These are phyloP conservation scores for Spialia ferax DNA, from an alignment of 2,888 invertebrate species.

Conservation along the genomic window DNA sequence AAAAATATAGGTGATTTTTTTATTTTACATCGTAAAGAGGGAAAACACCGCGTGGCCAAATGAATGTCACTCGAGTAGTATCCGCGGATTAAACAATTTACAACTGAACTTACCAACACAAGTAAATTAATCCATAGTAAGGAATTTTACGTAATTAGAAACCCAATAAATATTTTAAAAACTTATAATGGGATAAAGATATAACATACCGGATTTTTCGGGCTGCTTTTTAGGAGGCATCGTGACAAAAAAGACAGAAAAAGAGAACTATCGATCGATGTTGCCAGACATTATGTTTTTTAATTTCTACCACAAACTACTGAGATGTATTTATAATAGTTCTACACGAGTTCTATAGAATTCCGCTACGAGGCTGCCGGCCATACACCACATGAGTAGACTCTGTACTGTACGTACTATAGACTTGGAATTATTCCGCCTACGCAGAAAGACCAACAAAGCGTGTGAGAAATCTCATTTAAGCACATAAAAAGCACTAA, in stretches of 20 bases:
- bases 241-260: conserved; percentile 85
- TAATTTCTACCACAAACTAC: conserved; percentile 26
- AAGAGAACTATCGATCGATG: conserved; percentile 59
- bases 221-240: conserved; percentile 96
- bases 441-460: no score
- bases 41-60: conserved; percentile 68
- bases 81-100: conserved; percentile 14
- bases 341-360: no score
- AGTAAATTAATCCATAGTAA: background rate
- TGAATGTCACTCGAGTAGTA: conserved; percentile 9
- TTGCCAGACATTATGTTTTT: conserved; percentile 48
- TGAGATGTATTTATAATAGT: no score
- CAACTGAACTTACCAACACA: background rate
- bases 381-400: no score
- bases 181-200: conserved; percentile 15
- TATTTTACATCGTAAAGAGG: background rate
- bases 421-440: no score
- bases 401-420: no score
- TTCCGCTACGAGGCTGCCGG: no score
- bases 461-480: no score
- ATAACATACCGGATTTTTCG: conserved; percentile 92
- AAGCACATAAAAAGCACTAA: no score
- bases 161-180: conserved; percentile 9
- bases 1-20: background rate
- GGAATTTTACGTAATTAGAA: background rate